Evolutionary conservation across 2,113 vertebrate genomes (phyloP), one percentile per base, ranked within the genome.

Genomic region (Odobenus rosmarus): DNA sequence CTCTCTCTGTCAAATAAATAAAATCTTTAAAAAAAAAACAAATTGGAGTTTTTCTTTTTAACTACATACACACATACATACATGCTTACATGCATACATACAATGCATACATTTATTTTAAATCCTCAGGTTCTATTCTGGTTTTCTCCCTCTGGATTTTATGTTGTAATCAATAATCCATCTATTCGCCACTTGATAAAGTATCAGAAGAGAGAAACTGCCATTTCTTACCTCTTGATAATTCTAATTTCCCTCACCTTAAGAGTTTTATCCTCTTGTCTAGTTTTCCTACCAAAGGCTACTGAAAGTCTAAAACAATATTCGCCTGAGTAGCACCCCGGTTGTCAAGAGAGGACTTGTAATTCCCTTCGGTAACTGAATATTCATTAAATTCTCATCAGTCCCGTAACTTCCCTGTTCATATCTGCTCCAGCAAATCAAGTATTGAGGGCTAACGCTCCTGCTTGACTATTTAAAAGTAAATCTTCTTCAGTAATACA

Each of bases 371-470:
- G 95, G 77, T 53, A 84, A 71, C 33, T 74, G 81, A 95, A 67
- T 36, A 72, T 36, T 84, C 49, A 92, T 64, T 95, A 84, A 95
- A 62, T 88, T 94, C 92, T 92, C 76, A 87, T 86, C 83, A 83
- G 59, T 57, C 81, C 59, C 90, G 0, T 67, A 81, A 36, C 49
- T 42, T 71, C 28, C 80, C 18, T 81, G 19, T 67, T 91, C 28
- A 7, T 23, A 79, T 24, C 15, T 49, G 51, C 28, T 62, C 57
- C n/a, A 76, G 49, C 64, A 81, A 88, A 59, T 19, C 15, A 84
- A 19, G 46, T 71, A 77, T 10, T 23, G 69, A 93, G 53, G 3
- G 10, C 42, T 39, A 59, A 76, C 51, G 23, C 36, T 64, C 71
- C 77, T 76, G 21, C 46, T n/a, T 51, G 14, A 84, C 51, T 67